Evolutionary conservation across 2,888 invertebrate species (phyloP), one percentile per base, ranked within the genome.

Genomic region (Mylabris sibirica): DNA sequence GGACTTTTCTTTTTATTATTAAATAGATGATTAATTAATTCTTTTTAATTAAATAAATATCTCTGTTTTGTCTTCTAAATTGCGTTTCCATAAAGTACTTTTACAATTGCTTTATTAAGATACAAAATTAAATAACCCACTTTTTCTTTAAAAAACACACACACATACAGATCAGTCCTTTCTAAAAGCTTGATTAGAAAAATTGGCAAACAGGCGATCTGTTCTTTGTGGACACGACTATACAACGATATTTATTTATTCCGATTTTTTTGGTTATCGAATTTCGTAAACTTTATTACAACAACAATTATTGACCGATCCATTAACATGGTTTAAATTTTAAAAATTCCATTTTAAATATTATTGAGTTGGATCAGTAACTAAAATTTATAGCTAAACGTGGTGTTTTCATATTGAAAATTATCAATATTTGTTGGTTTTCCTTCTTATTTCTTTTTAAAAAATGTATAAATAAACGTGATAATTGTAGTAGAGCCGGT

Each of bases 401-500:
- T 60, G 65, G 60, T 6, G 6, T 11, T 0, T 44, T 44, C 1
- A 17, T 17, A 30, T n/a, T 17, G 17, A 44, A 44, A 5, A 44
- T 62, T 3, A 11, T 9, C 61, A 22, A 63, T 63, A 64, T 66
- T 20, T 49, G n/a, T 44, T 17, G 3, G 20, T 11, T 49, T 30
- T 30, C 30, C 30, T 30, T 30, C 30, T 30, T 30, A 30, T 30
- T 30, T 30, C 5, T 30, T 8, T 30, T 30, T 30, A 30, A 30
- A 30, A 30, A 30, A 30, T 30, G 30, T 30, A 4, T 30, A 30
- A 30, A 30, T 30, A 30, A 30, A 20, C 20, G 49, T 53, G 24
- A 24, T 53, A 53, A 24, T 53, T 22, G 24, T 53, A 12, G 22
- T 53, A 69, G 69, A 69, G 68, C 64, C 41, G 35, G 70, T 66